Evolutionary conservation across 2,888 invertebrate genomes (phyloP), one percentile per base, ranked within the genome.

Genomic region (Gerris lacustris): DNA sequence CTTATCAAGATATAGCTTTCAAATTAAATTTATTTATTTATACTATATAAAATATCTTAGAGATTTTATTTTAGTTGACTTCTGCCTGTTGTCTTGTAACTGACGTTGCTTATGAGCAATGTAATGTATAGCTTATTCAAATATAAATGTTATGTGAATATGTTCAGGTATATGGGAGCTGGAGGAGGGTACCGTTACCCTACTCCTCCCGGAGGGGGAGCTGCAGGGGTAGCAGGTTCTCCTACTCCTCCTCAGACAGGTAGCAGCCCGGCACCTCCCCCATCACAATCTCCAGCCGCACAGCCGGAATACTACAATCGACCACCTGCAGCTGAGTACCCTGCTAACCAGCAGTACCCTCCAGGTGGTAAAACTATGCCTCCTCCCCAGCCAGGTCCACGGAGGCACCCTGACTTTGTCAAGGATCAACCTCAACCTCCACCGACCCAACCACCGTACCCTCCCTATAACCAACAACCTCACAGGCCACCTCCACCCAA

Each of bases 371-470:
- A 85, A 78, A 83, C 82, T 75, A 77, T 77, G 77, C 86, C 86
- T 64, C 85, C 86, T 67, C 85, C 88, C 78, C 84, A 86, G 75
- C 86, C 87, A 68, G 88, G 89, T 77, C 89, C 88, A 66, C 84
- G 91, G 76, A 83, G 91, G 78, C 91, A 91, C 83, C 91, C 91
- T 70, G 91, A 91, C 82, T 91, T 91, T 83, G 87, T 87, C 77
- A 90, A 90, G 83, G 90, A 91, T 79, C 85, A 86, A 79, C 85
- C 85, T 74, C 75, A 75, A 18, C 73, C 76, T 45, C 76, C 77
- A n/a, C 86, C 86, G 80, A 84, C 86, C 73, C 85, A 86, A 73
- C 9, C 76, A 45, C 76, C 77, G n/a, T 86, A 86, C 80, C 84
- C 86, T 73, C 85, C 86, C 73, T 88, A 87, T 80, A 85, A 84